A percentile compares a stretch with the other conserved stretches of the same genome.
Conservation (phyloP, 2,113 vertebrate genomes). For the Pica pica region DNA sequence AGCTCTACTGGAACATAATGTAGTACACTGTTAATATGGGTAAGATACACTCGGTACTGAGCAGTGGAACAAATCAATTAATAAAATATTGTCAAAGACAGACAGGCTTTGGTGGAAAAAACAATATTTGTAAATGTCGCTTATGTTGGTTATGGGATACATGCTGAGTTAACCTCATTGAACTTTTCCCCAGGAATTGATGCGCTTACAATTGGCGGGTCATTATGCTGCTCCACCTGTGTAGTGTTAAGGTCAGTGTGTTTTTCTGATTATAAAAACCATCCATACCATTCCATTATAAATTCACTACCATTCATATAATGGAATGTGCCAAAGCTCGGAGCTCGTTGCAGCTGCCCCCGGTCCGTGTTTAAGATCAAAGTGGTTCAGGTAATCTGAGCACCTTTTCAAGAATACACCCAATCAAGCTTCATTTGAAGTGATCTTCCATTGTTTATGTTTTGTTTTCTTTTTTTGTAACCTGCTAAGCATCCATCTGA, state of each 20-base stretch:
- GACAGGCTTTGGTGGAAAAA: not conserved
- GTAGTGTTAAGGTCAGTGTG: conserved; percentile 99
- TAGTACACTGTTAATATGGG: not conserved
- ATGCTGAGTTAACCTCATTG: conserved; percentile 86
- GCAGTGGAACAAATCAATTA: not conserved
- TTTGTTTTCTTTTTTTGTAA: not conserved
- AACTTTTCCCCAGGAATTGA: conserved; percentile 94
- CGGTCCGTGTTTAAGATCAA: conserved; percentile 13
- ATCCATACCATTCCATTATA: conserved; percentile 83
- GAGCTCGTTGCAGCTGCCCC: conserved; percentile 40
- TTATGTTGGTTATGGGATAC: conserved; percentile 62
- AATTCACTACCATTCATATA: conserved; percentile 77
- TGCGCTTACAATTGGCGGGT: conserved; percentile 91
- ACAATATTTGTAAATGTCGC: conserved; percentile 47
- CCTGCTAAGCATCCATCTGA: not conserved
- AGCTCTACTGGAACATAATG: not conserved
- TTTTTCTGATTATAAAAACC: conserved; percentile 85
- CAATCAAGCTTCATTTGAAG: conserved; percentile 8
- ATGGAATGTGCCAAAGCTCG: conserved; percentile 74
- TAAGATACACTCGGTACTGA: not conserved
- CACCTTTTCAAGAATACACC: not conserved
- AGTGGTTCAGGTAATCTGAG: conserved; percentile 37
- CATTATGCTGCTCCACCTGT: conserved; percentile 99
- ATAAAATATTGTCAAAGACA: not conserved
- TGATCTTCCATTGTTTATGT: not conserved